Conservation (phyloP, 2,113 vertebrate species). For the Geococcyx californianus region DNA sequence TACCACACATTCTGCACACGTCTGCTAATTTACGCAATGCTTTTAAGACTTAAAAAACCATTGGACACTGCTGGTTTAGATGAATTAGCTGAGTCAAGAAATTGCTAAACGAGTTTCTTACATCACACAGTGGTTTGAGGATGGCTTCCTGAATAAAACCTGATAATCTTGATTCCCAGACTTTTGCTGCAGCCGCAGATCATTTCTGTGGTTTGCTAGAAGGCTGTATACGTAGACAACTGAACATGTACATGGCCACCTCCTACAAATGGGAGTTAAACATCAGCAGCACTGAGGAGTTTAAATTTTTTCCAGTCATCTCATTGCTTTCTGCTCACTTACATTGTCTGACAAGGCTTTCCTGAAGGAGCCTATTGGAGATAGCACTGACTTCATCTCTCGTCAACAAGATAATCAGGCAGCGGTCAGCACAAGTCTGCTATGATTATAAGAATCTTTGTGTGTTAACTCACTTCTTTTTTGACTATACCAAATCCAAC, state of each 20-base stretch:
- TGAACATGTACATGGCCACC: accelerated
- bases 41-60: not conserved
- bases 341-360: not conserved
- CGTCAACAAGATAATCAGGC: not conserved
- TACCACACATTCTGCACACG: not conserved
- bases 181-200: not conserved
- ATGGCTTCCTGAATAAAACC: not conserved
- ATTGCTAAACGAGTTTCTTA: not conserved
- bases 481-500: not conserved
- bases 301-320: not conserved
- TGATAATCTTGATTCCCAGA: not conserved
- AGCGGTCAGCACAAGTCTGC: not conserved
- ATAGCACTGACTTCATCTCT: not conserved
- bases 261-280: not conserved
- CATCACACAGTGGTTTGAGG: not conserved
- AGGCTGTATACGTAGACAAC: not conserved
- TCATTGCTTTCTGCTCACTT: not conserved
- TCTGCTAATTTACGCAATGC: not conserved
- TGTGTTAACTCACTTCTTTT: not conserved
- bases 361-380: not conserved
- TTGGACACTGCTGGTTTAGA: not conserved
- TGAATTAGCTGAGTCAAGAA: not conserved
- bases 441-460: not conserved
- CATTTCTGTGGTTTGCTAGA: not conserved
- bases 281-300: not conserved